Base-by-base conservation (phyloP, 2,797 vertebrate genomes). In the Scolopax rusticola region DNA sequence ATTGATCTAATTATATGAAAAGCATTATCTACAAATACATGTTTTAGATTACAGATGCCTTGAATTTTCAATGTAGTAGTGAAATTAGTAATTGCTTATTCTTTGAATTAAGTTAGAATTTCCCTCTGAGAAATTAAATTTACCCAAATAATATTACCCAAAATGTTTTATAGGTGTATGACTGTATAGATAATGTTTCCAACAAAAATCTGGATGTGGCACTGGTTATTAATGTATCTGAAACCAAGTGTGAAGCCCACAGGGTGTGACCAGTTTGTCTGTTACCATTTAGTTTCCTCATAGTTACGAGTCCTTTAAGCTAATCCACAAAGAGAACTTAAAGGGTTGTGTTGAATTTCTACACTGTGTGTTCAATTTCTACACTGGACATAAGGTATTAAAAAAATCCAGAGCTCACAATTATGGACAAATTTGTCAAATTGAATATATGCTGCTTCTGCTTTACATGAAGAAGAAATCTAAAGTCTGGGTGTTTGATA, bases 131-230 rank as follows among this genome's bases (percentile, higher is more conserved):
- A 83, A 83, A 48, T 25, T 3, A 15, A 33, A 38, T 41, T 53
- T 76, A 57, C 3, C 14, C 28, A 32, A 47, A 61, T 43, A 5
- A 7, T 64, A 23, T 25, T 47, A 20, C 8, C 10, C 11, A 8
- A 43, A 67, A 24, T 16, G 5, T 33, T 90, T 80, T 74, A 11
- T 4, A 27, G 15, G 9, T n/a, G 9, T 28, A 15, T 77, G 33
- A 23, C 12, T 41, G 2, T 45, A 14, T 3, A 40, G 56, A 8
- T 67, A 38, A 1, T 0, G 1, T 30, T 15, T 17, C n/a, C 30
- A 69, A 36, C 18, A 54, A 43, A 86, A 41, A 32, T 47, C 40
- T 47, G 27, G 14, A 18, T 63, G n/a, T 56, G 40, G 16, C 9
- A 8, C 27, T 60, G 38, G 41, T 50, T 73, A n/a, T 57, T 67